Evolutionary conservation across 2,888 invertebrate genomes (phyloP).

Genomic region (Biston betularia): DNA sequence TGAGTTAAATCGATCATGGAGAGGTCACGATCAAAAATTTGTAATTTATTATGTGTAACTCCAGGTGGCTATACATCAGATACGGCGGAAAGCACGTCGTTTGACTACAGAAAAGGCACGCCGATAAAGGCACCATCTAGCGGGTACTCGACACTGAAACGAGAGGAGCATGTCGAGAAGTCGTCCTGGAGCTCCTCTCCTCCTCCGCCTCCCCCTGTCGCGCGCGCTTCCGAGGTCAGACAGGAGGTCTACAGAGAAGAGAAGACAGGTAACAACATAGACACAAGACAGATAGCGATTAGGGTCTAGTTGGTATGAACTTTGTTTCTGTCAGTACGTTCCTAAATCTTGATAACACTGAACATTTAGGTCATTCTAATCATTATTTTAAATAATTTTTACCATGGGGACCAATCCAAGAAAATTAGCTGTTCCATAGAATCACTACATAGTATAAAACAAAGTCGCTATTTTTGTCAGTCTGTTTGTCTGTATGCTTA

Average conservation of each 20-base stretch:
- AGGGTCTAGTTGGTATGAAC: too few relatives aligned
- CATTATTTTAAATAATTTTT: too few relatives aligned
- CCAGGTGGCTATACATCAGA: conserved; percentile 82
- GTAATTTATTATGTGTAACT: conserved; percentile 37
- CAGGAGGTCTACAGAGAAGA: conserved; percentile 69
- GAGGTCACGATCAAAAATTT: neutral
- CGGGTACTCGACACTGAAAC: conserved; percentile 79
- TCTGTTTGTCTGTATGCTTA: too few relatives aligned
- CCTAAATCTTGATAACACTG: too few relatives aligned
- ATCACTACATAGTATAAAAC: too few relatives aligned
- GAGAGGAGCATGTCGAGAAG: conserved; percentile 72
- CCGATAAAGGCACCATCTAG: conserved; percentile 78
- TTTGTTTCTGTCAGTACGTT: too few relatives aligned
- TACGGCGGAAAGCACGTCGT: conserved; percentile 80
- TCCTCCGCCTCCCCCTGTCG: conserved; percentile 54
- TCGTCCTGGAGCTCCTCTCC: conserved; percentile 73
- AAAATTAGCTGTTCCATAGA: too few relatives aligned
- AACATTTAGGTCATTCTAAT: too few relatives aligned
- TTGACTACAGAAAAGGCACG: conserved; percentile 77
- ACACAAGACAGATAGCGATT: too few relatives aligned
- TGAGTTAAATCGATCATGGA: too few relatives aligned
- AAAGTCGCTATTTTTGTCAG: too few relatives aligned
- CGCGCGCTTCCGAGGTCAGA: conserved; percentile 61
- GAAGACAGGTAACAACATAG: conserved; percentile 48
- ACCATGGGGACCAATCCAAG: too few relatives aligned